A percentile compares a stretch with the other conserved stretches of the same genome.
These are phyloP conservation scores for Eristalis intricaria DNA, from an alignment of 2,888 invertebrate species.

Conservation along the genomic window DNA sequence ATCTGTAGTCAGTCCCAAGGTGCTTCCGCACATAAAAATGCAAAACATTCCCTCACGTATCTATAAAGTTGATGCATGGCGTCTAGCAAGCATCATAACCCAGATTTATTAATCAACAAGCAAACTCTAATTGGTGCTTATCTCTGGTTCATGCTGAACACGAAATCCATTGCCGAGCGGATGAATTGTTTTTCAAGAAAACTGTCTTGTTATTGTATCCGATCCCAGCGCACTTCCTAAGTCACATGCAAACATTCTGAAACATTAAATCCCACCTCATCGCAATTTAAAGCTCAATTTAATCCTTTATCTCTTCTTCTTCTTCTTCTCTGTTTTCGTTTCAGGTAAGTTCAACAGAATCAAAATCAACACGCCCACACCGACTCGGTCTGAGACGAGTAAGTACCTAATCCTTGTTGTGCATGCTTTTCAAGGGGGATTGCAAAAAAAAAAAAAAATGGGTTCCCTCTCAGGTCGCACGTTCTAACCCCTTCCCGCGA, in stretches of 20 bases:
- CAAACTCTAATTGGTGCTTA: background rate
- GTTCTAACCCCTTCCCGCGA: background rate
- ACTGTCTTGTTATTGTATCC: background rate
- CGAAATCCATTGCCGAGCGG: background rate
- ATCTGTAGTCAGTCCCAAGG: too few species aligned
- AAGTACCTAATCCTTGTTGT: conserved; percentile 15
- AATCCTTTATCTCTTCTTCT: background rate
- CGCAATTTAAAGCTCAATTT: background rate
- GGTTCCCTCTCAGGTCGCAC: background rate
- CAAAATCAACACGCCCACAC: conserved; percentile 17
- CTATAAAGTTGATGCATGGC: background rate
- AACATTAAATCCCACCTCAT: background rate
- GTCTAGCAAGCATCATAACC: background rate
- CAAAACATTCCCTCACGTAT: background rate
- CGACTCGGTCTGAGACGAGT: background rate
- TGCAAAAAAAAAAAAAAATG: background rate
- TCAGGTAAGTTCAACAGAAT: conserved; percentile 51
- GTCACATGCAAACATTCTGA: background rate
- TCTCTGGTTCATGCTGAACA: background rate
- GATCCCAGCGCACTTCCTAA: background rate
- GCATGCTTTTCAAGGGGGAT: background rate
- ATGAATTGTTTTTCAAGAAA: background rate
- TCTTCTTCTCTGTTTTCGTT: conserved; percentile 26
- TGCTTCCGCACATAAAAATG: background rate
- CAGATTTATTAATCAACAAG: background rate